phyloP scores from a whole-genome alignment of 2,797 vertebrate species.

The Artibeus jamaicensis region DNA sequence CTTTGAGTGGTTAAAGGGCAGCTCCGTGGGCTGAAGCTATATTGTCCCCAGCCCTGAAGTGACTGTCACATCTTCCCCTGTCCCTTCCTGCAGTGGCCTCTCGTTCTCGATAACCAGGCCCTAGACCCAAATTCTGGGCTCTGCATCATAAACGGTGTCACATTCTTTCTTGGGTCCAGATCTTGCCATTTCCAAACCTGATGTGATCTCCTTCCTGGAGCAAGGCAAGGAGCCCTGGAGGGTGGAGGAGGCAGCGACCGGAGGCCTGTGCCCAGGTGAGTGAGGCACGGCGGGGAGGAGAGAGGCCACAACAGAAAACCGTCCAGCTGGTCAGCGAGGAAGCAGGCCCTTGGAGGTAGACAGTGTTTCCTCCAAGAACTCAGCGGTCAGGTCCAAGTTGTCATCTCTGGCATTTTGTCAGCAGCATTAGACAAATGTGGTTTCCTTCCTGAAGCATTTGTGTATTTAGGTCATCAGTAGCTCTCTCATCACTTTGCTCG shows the following conservation, averaged over 20 bases:
- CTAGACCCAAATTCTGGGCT: neutral
- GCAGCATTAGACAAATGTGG: neutral
- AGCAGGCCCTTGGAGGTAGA: neutral
- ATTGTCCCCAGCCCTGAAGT: neutral
- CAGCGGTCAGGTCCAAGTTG: neutral
- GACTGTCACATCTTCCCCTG: neutral
- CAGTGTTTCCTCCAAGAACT: neutral
- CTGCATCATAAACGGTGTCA: accelerated
- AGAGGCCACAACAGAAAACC: neutral
- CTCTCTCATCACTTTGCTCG: neutral
- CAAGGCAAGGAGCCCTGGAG: conserved; percentile 43
- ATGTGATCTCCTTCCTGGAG: conserved; percentile 62
- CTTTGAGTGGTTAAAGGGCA: neutral
- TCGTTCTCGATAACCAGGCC: neutral
- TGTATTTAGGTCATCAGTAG: no score
- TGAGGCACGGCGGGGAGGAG: neutral
- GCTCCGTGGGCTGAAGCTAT: neutral
- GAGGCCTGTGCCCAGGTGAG: conserved; percentile 29
- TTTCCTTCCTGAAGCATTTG: neutral
- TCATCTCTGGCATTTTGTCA: neutral
- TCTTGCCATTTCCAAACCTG: conserved; percentile 42
- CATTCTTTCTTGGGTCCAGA: neutral
- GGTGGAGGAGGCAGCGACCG: neutral
- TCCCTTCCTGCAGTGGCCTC: neutral
- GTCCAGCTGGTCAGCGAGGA: accelerated